Evolutionary conservation across 2,797 vertebrate species (phyloP), one percentile per base, ranked within the genome.

Genomic region (Cirrhinus molitorella): DNA sequence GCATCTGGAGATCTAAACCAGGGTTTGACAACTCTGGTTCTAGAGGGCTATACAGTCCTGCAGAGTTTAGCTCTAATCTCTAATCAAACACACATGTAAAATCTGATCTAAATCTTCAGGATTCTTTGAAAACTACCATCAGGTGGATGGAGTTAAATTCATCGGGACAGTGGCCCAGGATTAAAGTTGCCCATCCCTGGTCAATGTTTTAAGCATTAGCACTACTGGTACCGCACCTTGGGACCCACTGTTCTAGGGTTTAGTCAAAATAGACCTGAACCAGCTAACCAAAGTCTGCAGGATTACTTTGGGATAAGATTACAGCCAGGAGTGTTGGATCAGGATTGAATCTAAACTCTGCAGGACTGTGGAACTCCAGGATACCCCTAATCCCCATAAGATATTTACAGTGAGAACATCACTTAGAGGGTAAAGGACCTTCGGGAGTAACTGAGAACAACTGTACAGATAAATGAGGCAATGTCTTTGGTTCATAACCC

Each of bases 61-160:
- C 67, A 61, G 25, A 61, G 21, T 45, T 68, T 23, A n/a, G 21
- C 34, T 16, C 5, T 40, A 70, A n/a, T 43, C 21, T 12, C 40
- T 47, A 70, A 70, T 25, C 40, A 70, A 70, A 45, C 40, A 45
- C 40, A 25, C n/a, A 5, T 68, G 67, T 45, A 70, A 23, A 70
- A 47, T 23, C 0, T 68, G 13, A 68, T 7, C 21, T 14, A 23
- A 17, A 2, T 47, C 40, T 71, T 23, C 14, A 47, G 43, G 4
- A 68, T 23, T 45, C 1, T 6, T 23, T 47, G 13, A 28, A 47
- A 47, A 16, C 25, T 28, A 45, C 43, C 23, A 23, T 8, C 0
- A 45, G 3, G 68, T 19, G 9, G 14, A 28, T 47, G 23, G 23
- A 28, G 23, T 23, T 19, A 28, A 47, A 4, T 14, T 49, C 23